Base-by-base conservation (phyloP, 92 coral and sea anemone genomes). In the Umimayanthus kanabou region DNA sequence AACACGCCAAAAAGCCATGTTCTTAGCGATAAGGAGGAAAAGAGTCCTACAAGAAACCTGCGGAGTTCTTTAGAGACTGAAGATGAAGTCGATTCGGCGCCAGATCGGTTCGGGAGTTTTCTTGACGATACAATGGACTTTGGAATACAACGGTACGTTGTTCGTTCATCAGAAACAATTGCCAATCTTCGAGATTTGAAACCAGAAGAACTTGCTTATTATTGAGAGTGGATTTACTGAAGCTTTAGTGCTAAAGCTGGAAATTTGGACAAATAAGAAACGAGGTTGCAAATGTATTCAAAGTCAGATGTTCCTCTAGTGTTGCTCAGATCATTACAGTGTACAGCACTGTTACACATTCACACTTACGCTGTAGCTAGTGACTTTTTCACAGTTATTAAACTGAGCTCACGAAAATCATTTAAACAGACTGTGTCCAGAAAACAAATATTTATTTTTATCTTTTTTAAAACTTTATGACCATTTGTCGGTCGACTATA, bases 171-270 rank as follows among this genome's bases (percentile, higher is more conserved):
- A 26, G 92, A 90, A 70, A 88, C 82, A 69, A 96, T 96, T 55
- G 98, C 98, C 18, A 94, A 90, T 67, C 88, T 96, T 87, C 91
- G 98, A 80, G 98, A 94, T 84, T 89, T 96, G 85, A 94, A 87
- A 11, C 98, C 98, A 4, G 95, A 92, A 61, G 98, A 96, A 87
- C 85, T 90, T 20, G 72, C 76, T 69, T 82, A 69, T 69, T 69
- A 42, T 45, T 66, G 42, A 66, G 40, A 40, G 22, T 6, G 77
- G 16, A 61, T 61, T 61, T 61, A 23, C 25, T 61, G 25, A 61
- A 13, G 69, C 69, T 61, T 33, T 33, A 33, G 37, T 20, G 69
- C 14, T 5, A 61, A 61, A 61, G 22, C 25, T 61, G 69, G 14
- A 53, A 53, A 53, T 1, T 53, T 53, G 58, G 58, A 53, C 2